These are phyloP conservation scores for Engraulis encrasicolus DNA, from an alignment of 2,113 vertebrate species.

Conservation along the genomic window DNA sequence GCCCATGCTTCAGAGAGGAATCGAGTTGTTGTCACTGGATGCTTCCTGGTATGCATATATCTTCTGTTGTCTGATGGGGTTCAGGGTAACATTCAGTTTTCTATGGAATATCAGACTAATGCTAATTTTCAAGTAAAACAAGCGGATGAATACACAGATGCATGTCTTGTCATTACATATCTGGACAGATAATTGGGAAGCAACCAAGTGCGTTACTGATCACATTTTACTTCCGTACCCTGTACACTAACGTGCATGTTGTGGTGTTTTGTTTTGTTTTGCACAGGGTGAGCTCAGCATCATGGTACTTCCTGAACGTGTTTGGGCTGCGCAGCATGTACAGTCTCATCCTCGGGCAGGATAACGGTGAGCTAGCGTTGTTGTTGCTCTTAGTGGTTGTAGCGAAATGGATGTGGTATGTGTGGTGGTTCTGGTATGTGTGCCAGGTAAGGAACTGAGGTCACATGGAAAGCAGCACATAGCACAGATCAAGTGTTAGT, in stretches of 20 bases:
- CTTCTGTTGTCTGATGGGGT: neutral
- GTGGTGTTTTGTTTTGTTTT: slow-evolving; percentile 25
- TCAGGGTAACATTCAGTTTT: neutral
- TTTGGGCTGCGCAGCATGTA: slow-evolving; percentile 82
- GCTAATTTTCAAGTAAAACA: neutral
- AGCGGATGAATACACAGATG: neutral
- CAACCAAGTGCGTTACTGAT: neutral
- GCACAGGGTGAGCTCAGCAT: slow-evolving; percentile 82
- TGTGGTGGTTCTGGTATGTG: neutral
- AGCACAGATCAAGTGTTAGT: neutral
- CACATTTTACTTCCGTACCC: neutral
- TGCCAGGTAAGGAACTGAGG: no score
- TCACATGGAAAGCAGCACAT: neutral
- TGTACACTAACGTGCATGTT: neutral
- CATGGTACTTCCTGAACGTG: slow-evolving; percentile 83
- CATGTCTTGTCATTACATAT: neutral
- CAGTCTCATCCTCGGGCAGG: slow-evolving; percentile 80
- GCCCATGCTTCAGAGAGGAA: slow-evolving; percentile 84
- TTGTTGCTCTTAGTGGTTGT: neutral
- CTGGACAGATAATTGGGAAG: neutral
- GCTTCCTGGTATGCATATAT: slow-evolving; percentile 75
- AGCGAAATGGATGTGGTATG: neutral
- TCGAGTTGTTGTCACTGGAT: slow-evolving; percentile 81
- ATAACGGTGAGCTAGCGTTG: slow-evolving; percentile 73
- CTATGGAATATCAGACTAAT: neutral